These are phyloP conservation scores for Manduca sexta DNA, from an alignment of 1,140 invertebrate genomes.

Conservation along the genomic window DNA sequence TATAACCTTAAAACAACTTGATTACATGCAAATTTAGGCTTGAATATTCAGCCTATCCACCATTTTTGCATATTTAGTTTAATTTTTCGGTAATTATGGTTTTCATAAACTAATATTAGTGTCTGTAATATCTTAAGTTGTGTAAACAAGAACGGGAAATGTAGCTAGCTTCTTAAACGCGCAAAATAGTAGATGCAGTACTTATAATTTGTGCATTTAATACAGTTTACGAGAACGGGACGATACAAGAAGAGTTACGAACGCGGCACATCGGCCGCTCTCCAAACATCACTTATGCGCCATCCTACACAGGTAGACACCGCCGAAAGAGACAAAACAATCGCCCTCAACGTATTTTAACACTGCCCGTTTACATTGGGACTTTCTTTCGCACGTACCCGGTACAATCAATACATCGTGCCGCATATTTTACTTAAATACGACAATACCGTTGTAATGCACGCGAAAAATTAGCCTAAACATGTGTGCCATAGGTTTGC, in stretches of 20 bases:
- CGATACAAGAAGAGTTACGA: neutral
- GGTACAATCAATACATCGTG: slow-evolving; percentile 47
- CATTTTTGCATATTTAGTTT: no score
- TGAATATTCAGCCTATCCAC: no score
- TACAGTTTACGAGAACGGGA: no score
- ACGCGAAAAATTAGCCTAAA: slow-evolving; percentile 18
- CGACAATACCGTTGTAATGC: slow-evolving; percentile 15
- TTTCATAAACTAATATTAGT: no score
- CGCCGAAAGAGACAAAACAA: slow-evolving; percentile 56
- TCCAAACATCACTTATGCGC: slow-evolving; percentile 3
- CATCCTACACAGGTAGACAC: slow-evolving; percentile 30
- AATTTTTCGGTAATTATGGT: no score
- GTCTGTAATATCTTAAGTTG: no score
- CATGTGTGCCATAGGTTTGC: slow-evolving; percentile 56
- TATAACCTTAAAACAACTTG: no score
- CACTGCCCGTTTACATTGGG: slow-evolving; percentile 28
- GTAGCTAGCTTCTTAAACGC: no score
- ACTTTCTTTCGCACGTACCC: slow-evolving; percentile 37
- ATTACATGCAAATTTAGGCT: no score
- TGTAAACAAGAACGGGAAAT: no score
- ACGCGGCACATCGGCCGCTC: neutral
- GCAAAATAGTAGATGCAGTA: no score
- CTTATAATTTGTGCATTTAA: no score
- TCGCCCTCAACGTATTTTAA: slow-evolving; percentile 36
- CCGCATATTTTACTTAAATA: neutral